These are phyloP conservation scores for Mus spretus DNA, from an alignment of 2,797 vertebrate genomes.

Conservation along the genomic window DNA sequence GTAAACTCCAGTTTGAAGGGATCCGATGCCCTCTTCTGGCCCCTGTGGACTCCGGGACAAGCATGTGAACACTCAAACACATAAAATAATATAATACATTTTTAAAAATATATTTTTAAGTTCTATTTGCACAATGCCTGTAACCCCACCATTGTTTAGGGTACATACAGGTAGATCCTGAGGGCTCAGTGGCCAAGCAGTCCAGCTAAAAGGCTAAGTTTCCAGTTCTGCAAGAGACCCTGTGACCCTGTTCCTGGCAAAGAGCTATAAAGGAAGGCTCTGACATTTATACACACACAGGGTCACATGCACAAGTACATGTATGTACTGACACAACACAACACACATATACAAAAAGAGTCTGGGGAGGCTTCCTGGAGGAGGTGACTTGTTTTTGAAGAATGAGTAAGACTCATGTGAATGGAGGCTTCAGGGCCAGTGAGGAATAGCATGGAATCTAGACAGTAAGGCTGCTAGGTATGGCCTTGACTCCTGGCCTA, in stretches of 20 bases:
- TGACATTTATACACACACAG: not conserved
- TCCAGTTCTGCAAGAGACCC: not conserved
- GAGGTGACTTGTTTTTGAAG: conserved; percentile 42
- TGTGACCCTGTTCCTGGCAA: not conserved
- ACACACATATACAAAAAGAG: not conserved
- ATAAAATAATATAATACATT: not conserved
- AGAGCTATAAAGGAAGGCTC: not conserved
- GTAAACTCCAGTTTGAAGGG: not conserved
- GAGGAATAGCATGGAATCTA: not conserved
- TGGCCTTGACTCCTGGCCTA: not conserved
- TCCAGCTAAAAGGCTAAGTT: not conserved
- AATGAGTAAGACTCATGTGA: not conserved
- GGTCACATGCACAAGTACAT: not conserved
- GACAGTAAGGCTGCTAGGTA: not conserved
- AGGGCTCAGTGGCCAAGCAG: not conserved
- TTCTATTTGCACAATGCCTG: not conserved
- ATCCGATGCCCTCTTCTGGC: not conserved
- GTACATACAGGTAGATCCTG: not conserved
- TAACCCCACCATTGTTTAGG: not conserved
- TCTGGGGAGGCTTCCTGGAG: not conserved
- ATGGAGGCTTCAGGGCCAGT: not conserved
- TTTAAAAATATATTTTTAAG: not conserved
- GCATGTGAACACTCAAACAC: not conserved
- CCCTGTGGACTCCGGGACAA: not conserved
- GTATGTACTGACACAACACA: not conserved